Base-by-base conservation (phyloP, 2,797 vertebrate genomes). In the Sebastes hopkinsi region DNA sequence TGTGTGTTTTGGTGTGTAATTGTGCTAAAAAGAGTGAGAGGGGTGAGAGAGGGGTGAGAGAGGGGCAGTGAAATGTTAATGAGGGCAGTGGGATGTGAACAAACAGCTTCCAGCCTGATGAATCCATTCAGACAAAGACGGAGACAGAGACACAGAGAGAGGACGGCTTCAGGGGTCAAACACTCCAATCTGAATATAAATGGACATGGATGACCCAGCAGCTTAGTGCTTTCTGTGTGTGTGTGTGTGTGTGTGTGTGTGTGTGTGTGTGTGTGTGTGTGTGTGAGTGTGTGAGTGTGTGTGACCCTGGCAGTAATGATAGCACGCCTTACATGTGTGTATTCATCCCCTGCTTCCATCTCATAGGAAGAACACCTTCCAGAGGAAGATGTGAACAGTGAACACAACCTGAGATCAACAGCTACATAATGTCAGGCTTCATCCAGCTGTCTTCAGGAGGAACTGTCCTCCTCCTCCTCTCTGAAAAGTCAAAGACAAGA, bases 101-200 rank as follows among this genome's bases (percentile, higher is more conserved):
- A 91, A 92, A 89, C 87, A 87, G 92, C 88, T 92, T 88, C 87
- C 79, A 89, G 90, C 86, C 87, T 91, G 89, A 92, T 93, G 90
- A 89, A 90, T 91, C 72, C 82, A 86, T 91, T 89, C 87, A 90
- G 74, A 85, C 84, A 82, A 67, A 74, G 79, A 75, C 50, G 60
- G 55, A 61, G 60, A 67, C 52, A 29, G 56, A 75, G 65, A 77
- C 50, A 64, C 16, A 84, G 64, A 76, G 79, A 71, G 59, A 59
- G 62, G 13, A 27, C 78, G 54, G 72, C 72, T 80, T 69, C 72
- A 67, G 81, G 80, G 87, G 85, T 87, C 80, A 90, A 79, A 91
- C 80, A 80, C 89, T 84, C 78, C 79, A 16, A 84, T 83, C 70
- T 80, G 60, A 87, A 89, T 88, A 81, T 77, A 78, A 93, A 85